Evolutionary conservation across 2,888 invertebrate species (phyloP), one percentile per base, ranked within the genome.

Genomic region (Eumerus sabulonum): DNA sequence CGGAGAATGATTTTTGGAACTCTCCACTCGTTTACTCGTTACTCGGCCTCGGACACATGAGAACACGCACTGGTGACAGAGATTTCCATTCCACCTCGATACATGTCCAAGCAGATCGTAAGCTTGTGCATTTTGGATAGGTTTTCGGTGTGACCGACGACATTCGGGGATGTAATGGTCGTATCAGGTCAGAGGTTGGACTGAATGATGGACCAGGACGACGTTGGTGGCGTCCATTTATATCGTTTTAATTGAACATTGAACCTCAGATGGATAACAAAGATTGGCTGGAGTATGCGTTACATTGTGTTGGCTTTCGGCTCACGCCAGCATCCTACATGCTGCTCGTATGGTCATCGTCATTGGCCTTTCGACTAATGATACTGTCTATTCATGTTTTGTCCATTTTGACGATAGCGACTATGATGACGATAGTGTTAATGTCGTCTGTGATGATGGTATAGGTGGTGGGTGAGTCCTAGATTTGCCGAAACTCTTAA

Each of bases 231-330:
- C 63, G 72, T 72, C 44, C 68, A 68, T 59, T 79, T 73, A 63
- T 60, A 74, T 68, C 59, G 79, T 68, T 79, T 73, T 73, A 68
- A 79, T 68, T 74, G 79, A 73, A 73, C 79, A 64, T 40, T 63
- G 68, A 68, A 79, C 68, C 79, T 79, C 79, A 74, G 73, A 79
- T 51, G 54, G 68, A 68, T 73, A 68, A 79, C 79, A 73, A 68
- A 64, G 73, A 74, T 60, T 68, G 63, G 63, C 68, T 63, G 72
- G 40, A 54, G 67, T 63, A 35, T 63, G 40, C 40, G n/a, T 40
- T 40, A 9, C 11, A 40, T 40, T 40, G n/a, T 11, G n/a, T 40
- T 40, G 40, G 40, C 5, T 40, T 27, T 27, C 27, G 7, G 7
- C 40, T n/a, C 40, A 9, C 11, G 40, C n/a, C n/a, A n/a, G n/a